Conservation (phyloP, 2,113 vertebrate genomes). For the Strix uralensis region DNA sequence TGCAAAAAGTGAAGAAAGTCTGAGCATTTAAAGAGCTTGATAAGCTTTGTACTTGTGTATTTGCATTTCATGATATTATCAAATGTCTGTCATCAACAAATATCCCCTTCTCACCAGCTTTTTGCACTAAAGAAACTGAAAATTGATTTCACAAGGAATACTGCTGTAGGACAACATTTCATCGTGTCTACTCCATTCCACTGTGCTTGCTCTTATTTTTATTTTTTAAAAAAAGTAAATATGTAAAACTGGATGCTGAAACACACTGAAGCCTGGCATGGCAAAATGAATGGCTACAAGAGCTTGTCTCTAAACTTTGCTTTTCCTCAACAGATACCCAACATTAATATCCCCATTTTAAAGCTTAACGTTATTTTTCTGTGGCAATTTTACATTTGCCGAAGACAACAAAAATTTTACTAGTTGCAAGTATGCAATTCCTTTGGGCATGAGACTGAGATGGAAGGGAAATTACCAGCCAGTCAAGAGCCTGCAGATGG, state of each 20-base stretch:
- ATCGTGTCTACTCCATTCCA: neutral
- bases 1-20: neutral
- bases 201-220: neutral
- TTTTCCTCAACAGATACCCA: neutral
- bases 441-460: neutral
- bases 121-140: neutral
- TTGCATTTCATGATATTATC: neutral
- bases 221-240: too few species aligned
- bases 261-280: neutral
- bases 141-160: neutral
- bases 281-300: neutral
- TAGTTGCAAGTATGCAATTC: neutral
- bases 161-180: neutral
- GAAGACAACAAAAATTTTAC: neutral
- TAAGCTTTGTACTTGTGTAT: neutral
- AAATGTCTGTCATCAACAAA: neutral
- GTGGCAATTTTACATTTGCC: neutral
- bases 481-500: conserved; percentile 31
- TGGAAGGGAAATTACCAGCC: conserved; percentile 7
- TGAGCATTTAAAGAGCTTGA: neutral
- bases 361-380: neutral
- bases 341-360: neutral
- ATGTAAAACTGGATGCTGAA: neutral
- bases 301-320: neutral
- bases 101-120: neutral